Base-by-base conservation (phyloP, 2,113 vertebrate genomes). In the Hystrix cristata region DNA sequence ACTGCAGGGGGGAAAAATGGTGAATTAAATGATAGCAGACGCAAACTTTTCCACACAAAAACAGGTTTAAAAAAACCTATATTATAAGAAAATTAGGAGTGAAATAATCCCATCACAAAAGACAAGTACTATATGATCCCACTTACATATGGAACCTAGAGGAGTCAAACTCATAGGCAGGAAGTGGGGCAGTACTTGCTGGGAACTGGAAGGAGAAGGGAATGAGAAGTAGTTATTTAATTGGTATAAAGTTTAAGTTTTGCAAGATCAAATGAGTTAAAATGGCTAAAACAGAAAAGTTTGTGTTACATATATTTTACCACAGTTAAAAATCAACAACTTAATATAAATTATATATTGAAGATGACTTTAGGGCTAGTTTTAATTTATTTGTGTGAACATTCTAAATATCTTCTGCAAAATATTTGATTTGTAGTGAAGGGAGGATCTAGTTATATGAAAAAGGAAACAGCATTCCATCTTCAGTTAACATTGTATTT, bases 331-430 rank as follows among this genome's bases (percentile, higher is more conserved):
- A 81, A n/a, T 74, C 43, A 6, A 29, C 46, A 38, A 38, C n/a
- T 46, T 48, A 60, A n/a, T 25, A 62, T 6, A 64, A 74, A 69
- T 60, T 71, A 1, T 83, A 38, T 65, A n/a, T 53, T 85, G 5
- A 69, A 82, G 21, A 55, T 94, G 31, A 60, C 7, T 90, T 69
- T 46, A 31, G 12, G 12, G 21, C 4, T 67, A 59, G 15, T 90
- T 93, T 85, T 34, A 57, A 64, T 82, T 69, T 67, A 19, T 51
- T 55, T 85, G 48, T 72, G 55, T 90, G 27, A 53, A 55, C 23
- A 53, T 89, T 91, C 64, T 64, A 94, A 80, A 38, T 85, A 65
- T 82, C 90, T 89, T 81, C 71, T 85, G 31, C 21, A 67, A 76
- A 57, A 46, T 19, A 87, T 92, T 95, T 87, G 60, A 3, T 51